Evolutionary conservation across 2,113 vertebrate genomes (phyloP).

Genomic region (Campylomormyrus numenius): DNA sequence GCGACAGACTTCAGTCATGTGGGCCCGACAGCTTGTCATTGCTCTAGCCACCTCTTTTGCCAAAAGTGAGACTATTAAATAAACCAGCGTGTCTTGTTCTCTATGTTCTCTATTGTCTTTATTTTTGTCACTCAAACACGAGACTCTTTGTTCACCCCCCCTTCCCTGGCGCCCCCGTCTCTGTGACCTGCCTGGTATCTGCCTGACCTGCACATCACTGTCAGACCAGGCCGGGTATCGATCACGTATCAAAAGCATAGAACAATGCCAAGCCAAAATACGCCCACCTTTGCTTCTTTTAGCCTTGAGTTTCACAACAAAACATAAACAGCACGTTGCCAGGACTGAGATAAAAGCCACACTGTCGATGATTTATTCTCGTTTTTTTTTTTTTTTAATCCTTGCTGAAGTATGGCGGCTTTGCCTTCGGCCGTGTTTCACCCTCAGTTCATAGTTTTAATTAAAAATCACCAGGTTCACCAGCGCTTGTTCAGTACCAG

Average conservation of each 20-base stretch:
- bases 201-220: neutral
- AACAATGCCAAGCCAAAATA: neutral
- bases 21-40: too few species aligned
- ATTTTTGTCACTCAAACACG: neutral
- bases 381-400: neutral
- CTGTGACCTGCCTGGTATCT: neutral
- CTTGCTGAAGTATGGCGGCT: neutral
- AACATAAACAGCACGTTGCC: conserved; percentile 2
- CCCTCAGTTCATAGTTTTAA: neutral
- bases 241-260: neutral
- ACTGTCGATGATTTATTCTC: neutral
- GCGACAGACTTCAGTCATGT: neutral
- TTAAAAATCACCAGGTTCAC: neutral
- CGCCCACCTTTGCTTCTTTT: neutral
- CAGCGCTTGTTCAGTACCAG: neutral
- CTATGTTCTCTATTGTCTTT: neutral
- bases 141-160: neutral
- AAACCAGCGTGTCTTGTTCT: neutral
- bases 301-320: neutral
- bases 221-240: neutral
- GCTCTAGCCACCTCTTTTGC: neutral
- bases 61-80: neutral
- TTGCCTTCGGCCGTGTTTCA: neutral
- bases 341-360: neutral
- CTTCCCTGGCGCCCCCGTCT: neutral